phyloP scores from a whole-genome alignment of 2,888 invertebrate species.

The Xylocampa areola region DNA sequence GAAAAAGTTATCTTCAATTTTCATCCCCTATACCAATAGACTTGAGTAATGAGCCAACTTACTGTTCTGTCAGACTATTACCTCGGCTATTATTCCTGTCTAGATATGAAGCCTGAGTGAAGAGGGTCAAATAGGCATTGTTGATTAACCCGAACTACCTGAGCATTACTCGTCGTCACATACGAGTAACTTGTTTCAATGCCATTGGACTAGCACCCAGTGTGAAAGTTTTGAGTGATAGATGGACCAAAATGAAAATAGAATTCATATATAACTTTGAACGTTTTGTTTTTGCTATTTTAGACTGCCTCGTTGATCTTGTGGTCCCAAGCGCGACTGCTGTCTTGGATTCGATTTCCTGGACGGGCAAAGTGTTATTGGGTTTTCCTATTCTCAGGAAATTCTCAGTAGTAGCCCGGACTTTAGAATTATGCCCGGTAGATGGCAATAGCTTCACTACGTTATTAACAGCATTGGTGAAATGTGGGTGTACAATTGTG shows the following conservation, averaged over 20 bases:
- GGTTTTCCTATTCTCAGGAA: too few species aligned
- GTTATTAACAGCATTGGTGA: too few species aligned
- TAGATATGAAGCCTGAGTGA: constrained; percentile 33
- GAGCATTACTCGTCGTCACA: neutral
- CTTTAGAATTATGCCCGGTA: too few species aligned
- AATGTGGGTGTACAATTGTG: too few species aligned
- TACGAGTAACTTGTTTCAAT: constrained; percentile 1
- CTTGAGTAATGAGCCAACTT: neutral
- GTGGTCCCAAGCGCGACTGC: too few species aligned
- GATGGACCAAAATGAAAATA: constrained; percentile 18
- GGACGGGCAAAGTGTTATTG: too few species aligned
- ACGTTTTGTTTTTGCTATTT: constrained; percentile 5
- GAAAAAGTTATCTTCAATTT: neutral
- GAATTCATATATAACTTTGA: constrained; percentile 2
- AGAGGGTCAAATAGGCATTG: constrained; percentile 28
- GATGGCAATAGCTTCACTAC: too few species aligned
- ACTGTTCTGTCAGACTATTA: constrained; percentile 15
- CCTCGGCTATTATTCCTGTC: constrained; percentile 28
- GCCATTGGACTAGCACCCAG: neutral
- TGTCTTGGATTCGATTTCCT: too few species aligned
- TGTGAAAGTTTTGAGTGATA: neutral
- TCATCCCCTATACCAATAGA: neutral
- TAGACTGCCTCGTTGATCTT: too few species aligned
- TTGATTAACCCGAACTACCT: constrained; percentile 15
- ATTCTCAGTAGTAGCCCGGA: too few species aligned